phyloP scores from a whole-genome alignment of 2,113 vertebrate species.

The Nesogale talazaci region DNA sequence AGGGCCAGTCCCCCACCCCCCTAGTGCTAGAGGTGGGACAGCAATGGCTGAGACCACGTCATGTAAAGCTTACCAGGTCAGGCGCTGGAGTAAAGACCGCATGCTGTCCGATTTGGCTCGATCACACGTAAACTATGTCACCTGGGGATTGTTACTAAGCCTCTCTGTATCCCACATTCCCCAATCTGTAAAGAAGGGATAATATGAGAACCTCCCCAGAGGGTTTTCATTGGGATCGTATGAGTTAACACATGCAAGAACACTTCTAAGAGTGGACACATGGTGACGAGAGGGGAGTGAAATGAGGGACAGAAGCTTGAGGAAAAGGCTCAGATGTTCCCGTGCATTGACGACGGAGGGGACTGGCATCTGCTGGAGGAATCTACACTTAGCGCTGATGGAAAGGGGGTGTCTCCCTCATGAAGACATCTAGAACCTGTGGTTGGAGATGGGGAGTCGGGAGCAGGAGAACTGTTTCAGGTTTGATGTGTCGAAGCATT shows the following conservation, averaged over 20 bases:
- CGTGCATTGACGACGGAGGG: not conserved
- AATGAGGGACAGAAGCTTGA: not conserved
- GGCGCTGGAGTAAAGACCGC: too few species aligned
- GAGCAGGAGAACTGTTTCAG: not conserved
- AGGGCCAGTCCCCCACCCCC: not conserved
- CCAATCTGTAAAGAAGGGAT: not conserved
- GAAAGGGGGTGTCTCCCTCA: not conserved
- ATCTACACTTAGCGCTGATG: not conserved
- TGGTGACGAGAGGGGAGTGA: not conserved
- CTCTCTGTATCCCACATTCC: not conserved
- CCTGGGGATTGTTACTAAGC: not conserved
- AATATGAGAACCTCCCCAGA: not conserved
- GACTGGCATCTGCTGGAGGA: not conserved
- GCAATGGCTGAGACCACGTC: accelerated
- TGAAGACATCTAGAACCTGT: too few species aligned
- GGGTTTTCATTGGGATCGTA: not conserved
- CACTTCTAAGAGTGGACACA: not conserved
- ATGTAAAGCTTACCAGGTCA: not conserved
- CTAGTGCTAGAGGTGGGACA: not conserved
- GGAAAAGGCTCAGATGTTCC: not conserved
- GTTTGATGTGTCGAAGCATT: not conserved
- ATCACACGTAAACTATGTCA: not conserved
- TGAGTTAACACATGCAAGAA: not conserved
- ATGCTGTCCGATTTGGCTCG: too few species aligned
- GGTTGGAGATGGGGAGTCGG: not conserved